phyloP scores from a whole-genome alignment of 2,113 vertebrate genomes.

The Ginglymostoma cirratum region DNA sequence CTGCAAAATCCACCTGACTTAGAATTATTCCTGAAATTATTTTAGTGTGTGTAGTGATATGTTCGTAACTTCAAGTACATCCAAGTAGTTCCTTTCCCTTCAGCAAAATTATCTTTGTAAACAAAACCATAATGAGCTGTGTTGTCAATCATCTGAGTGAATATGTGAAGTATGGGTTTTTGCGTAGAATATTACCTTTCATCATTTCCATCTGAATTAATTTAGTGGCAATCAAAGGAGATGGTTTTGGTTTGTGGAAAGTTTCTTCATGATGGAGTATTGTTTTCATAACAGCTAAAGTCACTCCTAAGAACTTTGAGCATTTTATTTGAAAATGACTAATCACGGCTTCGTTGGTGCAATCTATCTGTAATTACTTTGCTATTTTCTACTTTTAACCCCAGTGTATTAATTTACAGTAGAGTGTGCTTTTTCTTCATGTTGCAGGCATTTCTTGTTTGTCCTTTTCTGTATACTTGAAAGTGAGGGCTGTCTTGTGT shows the following conservation, averaged over 20 bases:
- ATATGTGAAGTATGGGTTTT: neutral
- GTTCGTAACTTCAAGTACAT: neutral
- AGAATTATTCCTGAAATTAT: neutral
- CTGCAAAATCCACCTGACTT: neutral
- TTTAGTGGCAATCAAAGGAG: neutral
- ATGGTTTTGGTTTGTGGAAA: conserved; percentile 11
- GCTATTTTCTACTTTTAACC: neutral
- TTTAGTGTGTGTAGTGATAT: neutral
- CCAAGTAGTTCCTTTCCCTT: neutral
- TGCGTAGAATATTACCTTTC: neutral
- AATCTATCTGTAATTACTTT: conserved; percentile 25
- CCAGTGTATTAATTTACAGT: neutral
- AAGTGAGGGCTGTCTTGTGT: neutral
- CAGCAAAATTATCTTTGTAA: neutral
- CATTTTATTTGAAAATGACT: conserved; percentile 12
- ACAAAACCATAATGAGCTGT: conserved; percentile 27
- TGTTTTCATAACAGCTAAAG: neutral
- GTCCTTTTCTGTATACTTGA: neutral
- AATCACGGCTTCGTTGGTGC: conserved; percentile 6
- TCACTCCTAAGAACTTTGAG: neutral
- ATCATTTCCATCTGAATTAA: neutral
- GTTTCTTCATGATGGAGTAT: neutral
- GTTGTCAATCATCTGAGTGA: neutral
- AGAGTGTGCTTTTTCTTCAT: neutral
- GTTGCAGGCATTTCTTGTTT: neutral